phyloP scores from a whole-genome alignment of 2,113 vertebrate species.

The Dinomys branickii region DNA sequence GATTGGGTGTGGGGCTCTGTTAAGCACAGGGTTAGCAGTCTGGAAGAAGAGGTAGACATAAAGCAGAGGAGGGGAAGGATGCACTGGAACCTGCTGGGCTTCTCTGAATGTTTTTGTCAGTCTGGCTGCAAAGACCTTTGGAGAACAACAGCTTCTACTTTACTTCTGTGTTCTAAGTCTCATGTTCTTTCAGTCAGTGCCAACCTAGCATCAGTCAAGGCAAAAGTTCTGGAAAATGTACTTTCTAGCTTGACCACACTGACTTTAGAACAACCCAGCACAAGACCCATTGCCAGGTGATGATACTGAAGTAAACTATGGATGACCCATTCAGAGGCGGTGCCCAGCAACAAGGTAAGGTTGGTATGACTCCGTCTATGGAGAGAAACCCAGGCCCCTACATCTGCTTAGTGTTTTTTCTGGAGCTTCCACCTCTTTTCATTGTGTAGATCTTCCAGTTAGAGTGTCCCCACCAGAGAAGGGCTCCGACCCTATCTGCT shows the following conservation, averaged over 20 bases:
- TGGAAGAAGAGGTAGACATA: background rate
- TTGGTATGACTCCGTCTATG: background rate
- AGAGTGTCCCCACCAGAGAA: background rate
- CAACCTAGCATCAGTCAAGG: background rate
- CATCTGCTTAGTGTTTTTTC: background rate
- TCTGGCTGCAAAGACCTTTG: background rate
- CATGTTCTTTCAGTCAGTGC: background rate
- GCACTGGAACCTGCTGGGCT: background rate
- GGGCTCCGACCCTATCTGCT: background rate
- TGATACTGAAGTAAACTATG: background rate
- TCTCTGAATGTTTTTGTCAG: background rate
- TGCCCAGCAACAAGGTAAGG: background rate
- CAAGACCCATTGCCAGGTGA: background rate
- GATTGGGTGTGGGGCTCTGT: background rate
- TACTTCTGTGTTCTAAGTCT: background rate
- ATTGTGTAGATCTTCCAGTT: background rate
- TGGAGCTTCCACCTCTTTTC: background rate
- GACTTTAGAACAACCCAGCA: background rate
- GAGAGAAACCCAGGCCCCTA: background rate
- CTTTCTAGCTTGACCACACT: background rate
- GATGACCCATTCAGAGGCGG: background rate
- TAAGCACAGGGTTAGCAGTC: background rate
- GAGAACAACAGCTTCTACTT: background rate
- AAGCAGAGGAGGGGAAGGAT: background rate
- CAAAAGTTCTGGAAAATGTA: background rate